Base-by-base conservation (phyloP, 2,888 invertebrate genomes). In the Heliconius sara region DNA sequence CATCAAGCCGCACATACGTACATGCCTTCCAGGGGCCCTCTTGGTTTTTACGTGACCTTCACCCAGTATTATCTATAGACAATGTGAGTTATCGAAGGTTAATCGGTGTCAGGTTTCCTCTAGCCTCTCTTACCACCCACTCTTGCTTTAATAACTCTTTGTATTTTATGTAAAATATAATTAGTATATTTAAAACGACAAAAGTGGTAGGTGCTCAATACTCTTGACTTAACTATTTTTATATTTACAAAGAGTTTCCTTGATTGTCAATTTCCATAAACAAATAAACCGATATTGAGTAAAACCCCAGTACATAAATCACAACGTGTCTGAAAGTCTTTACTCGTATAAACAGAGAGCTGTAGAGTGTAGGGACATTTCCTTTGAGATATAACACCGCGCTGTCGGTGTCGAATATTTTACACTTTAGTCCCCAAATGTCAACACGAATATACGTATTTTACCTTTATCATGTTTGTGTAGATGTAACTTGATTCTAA, bases 351-450 rank as follows among this genome's bases (percentile, higher is more conserved):
- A 70, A n/a, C 25, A 65, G 43, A 73, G 73, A 73, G 60, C 22
- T 30, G 13, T 57, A 57, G 30, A 57, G 19, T 19, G 2, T 52
- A 52, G 73, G 9, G 12, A 60, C 60, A 9, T 60, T 73, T 52
- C 73, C 73, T 73, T 73, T 73, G 73, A 73, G 57, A 73, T 73
- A 57, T 73, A 60, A 73, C 73, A 60, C 73, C 57, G 30, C 65
- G 65, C 3, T 57, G 72, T 72, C 13, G 73, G 57, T 60, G 73
- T 73, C 57, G 34, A 73, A 73, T 73, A 34, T 73, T 60, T 60
- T 13, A 30, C 30, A 72, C 34, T 72, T 72, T n/a, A 30, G 57
- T 30, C n/a, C n/a, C n/a, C 13, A 57, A 73, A 73, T 16, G 34
- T 16, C 73, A 34, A 60, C 57, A 60, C 30, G 16, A 3, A 34